These are phyloP conservation scores for Pseudochromis fuscus DNA, from an alignment of 2,797 vertebrate species.

Conservation along the genomic window DNA sequence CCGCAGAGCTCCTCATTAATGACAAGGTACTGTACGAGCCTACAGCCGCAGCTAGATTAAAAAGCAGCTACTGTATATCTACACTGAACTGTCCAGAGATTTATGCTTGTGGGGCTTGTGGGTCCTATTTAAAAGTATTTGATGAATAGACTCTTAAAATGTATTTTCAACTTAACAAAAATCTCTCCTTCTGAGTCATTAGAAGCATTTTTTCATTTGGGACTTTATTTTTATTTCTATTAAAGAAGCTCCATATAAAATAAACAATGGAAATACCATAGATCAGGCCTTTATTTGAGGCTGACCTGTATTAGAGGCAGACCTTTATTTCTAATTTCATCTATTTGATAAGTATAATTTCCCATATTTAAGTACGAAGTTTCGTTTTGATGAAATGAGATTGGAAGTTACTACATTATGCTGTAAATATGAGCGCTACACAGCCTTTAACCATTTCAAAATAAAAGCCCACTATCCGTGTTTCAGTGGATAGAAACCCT, in stretches of 20 bases:
- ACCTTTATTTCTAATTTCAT: no score
- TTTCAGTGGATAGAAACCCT: no score
- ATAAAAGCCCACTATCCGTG: no score
- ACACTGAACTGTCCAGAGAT: background rate
- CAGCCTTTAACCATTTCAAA: no score
- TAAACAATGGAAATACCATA: background rate
- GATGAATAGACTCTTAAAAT: constrained; percentile 13
- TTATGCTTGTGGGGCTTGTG: background rate
- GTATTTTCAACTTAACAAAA: background rate
- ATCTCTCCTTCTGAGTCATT: background rate
- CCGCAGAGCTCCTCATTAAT: constrained; percentile 94
- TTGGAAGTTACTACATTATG: no score
- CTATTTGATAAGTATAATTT: no score
- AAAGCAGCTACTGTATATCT: background rate
- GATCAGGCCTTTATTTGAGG: no score
- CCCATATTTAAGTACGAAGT: no score
- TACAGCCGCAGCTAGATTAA: background rate
- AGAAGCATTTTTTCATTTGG: background rate
- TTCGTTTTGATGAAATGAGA: no score
- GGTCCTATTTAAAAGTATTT: constrained; percentile 3
- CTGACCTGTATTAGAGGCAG: no score
- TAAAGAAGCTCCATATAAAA: background rate
- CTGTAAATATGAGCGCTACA: no score
- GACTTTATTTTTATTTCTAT: background rate
- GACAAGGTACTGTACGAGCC: constrained; percentile 88